Conservation (phyloP, 2,797 vertebrate species). For the Chiroxiphia lanceolata region DNA sequence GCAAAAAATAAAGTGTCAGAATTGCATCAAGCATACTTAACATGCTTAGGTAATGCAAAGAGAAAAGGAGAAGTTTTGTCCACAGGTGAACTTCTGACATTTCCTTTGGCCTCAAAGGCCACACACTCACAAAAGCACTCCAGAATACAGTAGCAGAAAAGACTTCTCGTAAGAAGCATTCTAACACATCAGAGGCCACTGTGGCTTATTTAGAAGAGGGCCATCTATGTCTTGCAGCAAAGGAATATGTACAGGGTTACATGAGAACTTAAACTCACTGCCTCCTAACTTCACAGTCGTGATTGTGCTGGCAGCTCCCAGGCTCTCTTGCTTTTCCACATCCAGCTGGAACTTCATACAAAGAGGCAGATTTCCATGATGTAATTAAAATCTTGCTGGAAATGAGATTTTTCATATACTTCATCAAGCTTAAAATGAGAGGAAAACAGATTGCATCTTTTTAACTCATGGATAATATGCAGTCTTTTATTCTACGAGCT, state of each 20-base stretch:
- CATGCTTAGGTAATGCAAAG: not conserved
- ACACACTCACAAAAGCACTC: not conserved
- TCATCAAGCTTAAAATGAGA: not conserved
- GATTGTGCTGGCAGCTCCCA: not conserved
- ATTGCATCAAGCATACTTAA: fast-evolving
- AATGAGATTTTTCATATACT: not conserved
- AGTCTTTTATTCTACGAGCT: not conserved
- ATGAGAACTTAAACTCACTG: not conserved
- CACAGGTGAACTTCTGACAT: not conserved
- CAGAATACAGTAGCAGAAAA: not conserved
- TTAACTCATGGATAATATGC: not conserved
- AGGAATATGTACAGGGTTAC: not conserved
- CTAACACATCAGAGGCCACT: not conserved
- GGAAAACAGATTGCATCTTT: not conserved
- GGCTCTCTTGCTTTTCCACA: not conserved
- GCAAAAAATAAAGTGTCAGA: not conserved
- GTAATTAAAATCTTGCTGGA: conserved; percentile 27
- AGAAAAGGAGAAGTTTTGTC: not conserved
- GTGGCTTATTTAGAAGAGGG: not conserved
- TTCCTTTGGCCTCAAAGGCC: not conserved
- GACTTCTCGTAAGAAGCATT: not conserved
- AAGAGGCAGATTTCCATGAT: not conserved
- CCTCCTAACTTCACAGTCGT: not conserved
- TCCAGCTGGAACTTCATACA: not conserved
- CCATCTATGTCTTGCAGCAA: not conserved